A percentile compares a stretch with the other conserved stretches of the same genome.
phyloP scores from a whole-genome alignment of 2,888 invertebrate species.

The Melieria omissa region DNA sequence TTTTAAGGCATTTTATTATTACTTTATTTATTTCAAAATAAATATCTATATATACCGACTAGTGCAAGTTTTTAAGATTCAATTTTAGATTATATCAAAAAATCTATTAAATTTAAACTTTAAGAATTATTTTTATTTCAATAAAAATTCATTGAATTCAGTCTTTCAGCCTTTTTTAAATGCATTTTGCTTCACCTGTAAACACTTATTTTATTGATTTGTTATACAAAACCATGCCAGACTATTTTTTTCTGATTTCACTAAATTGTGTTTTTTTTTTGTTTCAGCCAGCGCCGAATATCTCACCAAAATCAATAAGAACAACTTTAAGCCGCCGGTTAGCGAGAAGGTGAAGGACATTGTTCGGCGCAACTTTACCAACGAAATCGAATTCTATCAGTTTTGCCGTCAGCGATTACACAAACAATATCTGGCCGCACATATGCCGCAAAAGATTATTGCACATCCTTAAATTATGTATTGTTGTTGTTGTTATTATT shows the following conservation, averaged over 20 bases:
- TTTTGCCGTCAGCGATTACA: conserved; percentile 88
- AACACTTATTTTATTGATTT: too few species aligned
- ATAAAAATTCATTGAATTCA: too few species aligned
- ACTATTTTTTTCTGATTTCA: not conserved
- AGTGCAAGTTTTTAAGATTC: too few species aligned
- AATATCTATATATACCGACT: too few species aligned
- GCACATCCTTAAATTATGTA: conserved; percentile 18
- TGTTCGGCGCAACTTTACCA: conserved; percentile 85
- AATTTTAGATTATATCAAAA: too few species aligned
- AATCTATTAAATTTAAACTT: too few species aligned
- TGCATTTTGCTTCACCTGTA: too few species aligned
- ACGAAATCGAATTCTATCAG: conserved; percentile 91
- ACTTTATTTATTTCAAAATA: too few species aligned
- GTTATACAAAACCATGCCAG: too few species aligned
- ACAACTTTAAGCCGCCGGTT: conserved; percentile 88
- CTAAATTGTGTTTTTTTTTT: conserved; percentile 10
- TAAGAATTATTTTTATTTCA: too few species aligned
- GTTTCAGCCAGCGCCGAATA: conserved; percentile 77
- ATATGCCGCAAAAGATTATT: conserved; percentile 65
- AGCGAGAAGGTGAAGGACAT: conserved; percentile 87
- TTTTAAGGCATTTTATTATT: too few species aligned
- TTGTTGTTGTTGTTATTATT: conserved; percentile 29
- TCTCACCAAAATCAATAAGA: conserved; percentile 83
- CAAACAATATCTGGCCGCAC: conserved; percentile 80
- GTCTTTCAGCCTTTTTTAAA: too few species aligned